Evolutionary conservation across 2,113 vertebrate species (phyloP).

Genomic region (Cephalopterus ornatus): DNA sequence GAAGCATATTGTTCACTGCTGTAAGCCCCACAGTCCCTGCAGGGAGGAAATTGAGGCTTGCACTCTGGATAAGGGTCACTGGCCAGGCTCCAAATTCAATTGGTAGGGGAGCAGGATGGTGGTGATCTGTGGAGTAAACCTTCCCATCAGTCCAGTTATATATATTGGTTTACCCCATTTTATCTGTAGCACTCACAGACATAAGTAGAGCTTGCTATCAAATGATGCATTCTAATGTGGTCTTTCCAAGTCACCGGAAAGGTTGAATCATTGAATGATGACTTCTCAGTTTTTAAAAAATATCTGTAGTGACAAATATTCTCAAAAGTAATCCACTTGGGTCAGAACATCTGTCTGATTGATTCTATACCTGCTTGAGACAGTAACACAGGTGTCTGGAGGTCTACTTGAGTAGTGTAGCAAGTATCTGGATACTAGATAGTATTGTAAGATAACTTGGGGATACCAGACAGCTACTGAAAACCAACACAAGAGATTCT

Average conservation of each 20-base stretch:
- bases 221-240: neutral
- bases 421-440: neutral
- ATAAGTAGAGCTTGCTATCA: neutral
- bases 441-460: neutral
- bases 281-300: neutral
- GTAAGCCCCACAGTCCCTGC: neutral
- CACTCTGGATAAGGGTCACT: neutral
- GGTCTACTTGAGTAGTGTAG: neutral
- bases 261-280: neutral
- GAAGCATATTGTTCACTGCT: neutral
- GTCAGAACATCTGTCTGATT: neutral
- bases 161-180: neutral
- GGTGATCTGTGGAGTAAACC: neutral
- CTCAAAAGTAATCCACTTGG: neutral
- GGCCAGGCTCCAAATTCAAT: neutral
- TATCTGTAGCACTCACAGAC: neutral
- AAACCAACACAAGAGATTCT: slow-evolving; percentile 5
- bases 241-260: neutral
- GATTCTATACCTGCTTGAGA: neutral
- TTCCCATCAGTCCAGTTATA: neutral
- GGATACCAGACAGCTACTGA: neutral
- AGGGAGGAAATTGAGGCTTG: neutral
- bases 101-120: neutral
- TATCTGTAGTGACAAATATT: neutral
- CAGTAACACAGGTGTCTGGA: neutral